Percentiles rank a stretch among this genome's conserved stretches.
Conservation (phyloP, 2,113 vertebrate genomes). For the Panthera leo region DNA sequence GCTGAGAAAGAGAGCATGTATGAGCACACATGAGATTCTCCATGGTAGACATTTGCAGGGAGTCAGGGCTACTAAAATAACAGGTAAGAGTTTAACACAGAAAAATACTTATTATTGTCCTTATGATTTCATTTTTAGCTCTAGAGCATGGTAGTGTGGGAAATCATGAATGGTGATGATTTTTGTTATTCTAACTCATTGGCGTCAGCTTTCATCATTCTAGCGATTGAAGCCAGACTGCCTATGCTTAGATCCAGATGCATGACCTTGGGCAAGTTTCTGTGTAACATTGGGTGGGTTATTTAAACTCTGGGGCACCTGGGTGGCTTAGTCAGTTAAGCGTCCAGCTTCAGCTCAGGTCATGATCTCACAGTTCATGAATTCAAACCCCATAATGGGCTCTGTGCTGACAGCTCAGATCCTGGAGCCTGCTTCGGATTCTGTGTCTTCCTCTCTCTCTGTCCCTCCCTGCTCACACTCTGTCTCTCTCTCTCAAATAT, state of each 20-base stretch:
- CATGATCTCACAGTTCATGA: no score
- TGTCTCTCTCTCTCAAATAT: no score
- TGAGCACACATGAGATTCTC: not conserved
- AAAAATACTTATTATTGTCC: not conserved
- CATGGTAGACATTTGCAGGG: not conserved
- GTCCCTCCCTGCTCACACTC: no score
- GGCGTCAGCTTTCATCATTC: not conserved
- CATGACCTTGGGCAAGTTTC: not conserved
- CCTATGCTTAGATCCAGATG: not conserved
- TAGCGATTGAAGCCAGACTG: not conserved
- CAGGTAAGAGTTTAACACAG: not conserved
- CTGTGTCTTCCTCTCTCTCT: no score
- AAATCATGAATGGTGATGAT: not conserved
- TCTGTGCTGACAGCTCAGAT: no score
- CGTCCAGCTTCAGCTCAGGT: no score
- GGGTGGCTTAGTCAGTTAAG: no score
- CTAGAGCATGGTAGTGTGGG: not conserved
- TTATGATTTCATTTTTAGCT: not conserved
- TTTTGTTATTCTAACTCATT: not conserved
- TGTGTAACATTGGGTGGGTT: not conserved
- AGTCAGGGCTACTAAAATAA: not conserved
- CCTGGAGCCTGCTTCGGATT: no score
- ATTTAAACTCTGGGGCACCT: not conserved
- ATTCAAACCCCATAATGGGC: no score
- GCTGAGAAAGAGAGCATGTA: not conserved